Evolutionary conservation across 92 coral and sea anemone species (phyloP).

Genomic region (Zoanthus gigantus): DNA sequence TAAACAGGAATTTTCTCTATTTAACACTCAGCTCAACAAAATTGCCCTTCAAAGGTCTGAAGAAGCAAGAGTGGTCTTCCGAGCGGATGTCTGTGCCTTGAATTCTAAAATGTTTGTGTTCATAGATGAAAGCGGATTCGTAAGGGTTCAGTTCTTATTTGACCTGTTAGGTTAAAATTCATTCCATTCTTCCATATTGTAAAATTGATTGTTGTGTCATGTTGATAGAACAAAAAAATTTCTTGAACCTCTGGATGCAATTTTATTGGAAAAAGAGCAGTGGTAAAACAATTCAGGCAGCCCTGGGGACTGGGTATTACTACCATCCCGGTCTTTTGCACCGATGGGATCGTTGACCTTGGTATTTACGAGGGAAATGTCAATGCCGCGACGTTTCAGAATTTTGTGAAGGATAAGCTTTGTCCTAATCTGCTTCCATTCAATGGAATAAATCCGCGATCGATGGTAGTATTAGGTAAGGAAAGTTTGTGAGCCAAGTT

Average conservation of each 20-base stretch:
- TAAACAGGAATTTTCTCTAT: no score
- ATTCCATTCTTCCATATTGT: background rate
- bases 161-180: no score
- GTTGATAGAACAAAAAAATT: background rate
- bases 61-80: no score
- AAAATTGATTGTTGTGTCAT: background rate
- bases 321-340: conserved; percentile 6
- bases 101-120: no score
- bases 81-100: no score
- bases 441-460: conserved; percentile 18
- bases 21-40: no score
- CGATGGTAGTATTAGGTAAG: conserved; percentile 2
- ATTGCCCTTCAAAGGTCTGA: no score
- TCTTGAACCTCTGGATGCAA: background rate
- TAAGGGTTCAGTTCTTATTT: no score
- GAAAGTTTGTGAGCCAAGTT: no score
- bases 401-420: conserved; percentile 1
- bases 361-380: conserved; percentile 7
- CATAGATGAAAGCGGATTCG: no score
- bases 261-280: background rate
- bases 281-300: background rate
- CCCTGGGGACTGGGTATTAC: background rate
- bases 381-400: background rate
- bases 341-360: conserved; percentile 8
- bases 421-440: background rate